Percentiles rank a stretch among this genome's conserved stretches.
These are phyloP conservation scores for Pherbina coryleti DNA, from an alignment of 2,888 invertebrate species.

Conservation along the genomic window DNA sequence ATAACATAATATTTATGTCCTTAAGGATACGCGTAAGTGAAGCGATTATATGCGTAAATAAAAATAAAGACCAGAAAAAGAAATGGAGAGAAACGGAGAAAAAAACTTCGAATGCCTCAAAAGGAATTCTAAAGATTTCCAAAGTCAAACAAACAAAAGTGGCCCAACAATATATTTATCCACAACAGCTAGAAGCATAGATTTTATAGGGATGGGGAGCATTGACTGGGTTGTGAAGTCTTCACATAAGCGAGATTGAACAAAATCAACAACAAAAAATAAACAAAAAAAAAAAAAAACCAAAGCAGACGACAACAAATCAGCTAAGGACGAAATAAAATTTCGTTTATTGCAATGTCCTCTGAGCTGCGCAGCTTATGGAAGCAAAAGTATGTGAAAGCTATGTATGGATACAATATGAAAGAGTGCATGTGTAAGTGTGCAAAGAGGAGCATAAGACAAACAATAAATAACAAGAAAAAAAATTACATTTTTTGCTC, in stretches of 20 bases:
- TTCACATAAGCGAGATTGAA: too few species aligned
- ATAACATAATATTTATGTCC: constrained; percentile 64
- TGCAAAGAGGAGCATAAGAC: not conserved
- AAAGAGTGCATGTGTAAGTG: not conserved
- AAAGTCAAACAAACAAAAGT: too few species aligned
- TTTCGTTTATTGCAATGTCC: not conserved
- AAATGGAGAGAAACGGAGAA: not conserved
- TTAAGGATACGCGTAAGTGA: constrained; percentile 32
- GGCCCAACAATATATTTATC: too few species aligned
- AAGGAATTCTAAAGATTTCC: too few species aligned
- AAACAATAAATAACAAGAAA: constrained; percentile 12
- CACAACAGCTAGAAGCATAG: too few species aligned
- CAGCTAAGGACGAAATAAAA: constrained; percentile 7
- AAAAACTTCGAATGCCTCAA: not conserved
- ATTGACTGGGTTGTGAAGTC: too few species aligned
- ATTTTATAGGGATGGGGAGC: too few species aligned
- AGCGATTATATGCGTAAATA: constrained; percentile 46
- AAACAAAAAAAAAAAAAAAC: not conserved
- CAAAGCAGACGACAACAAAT: not conserved
- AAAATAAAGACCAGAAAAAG: constrained; percentile 21
- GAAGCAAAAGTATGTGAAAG: not conserved
- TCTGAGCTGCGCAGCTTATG: constrained; percentile 2
- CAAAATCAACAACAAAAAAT: too few species aligned
- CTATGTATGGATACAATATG: not conserved
- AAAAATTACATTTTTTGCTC: too few species aligned